Percentiles rank a stretch among this genome's conserved stretches.
These are phyloP conservation scores for Synchiropus splendidus DNA, from an alignment of 2,113 vertebrate species.

Conservation along the genomic window DNA sequence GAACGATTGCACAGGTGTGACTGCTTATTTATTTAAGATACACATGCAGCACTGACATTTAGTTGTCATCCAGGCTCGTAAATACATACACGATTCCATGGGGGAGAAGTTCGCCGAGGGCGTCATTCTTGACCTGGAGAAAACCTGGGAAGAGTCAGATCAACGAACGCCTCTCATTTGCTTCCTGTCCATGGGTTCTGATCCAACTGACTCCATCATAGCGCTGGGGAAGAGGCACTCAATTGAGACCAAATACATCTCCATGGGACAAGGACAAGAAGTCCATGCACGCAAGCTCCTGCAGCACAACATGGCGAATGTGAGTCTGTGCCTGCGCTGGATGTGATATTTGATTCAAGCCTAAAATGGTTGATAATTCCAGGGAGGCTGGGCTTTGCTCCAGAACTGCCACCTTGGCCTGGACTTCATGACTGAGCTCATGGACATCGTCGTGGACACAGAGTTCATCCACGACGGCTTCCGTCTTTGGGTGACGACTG, in stretches of 20 bases:
- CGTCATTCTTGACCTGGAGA: slow-evolving; percentile 74
- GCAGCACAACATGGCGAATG: background rate
- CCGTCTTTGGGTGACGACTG: slow-evolving; percentile 82
- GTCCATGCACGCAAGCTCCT: slow-evolving; percentile 76
- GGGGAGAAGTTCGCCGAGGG: slow-evolving; percentile 74
- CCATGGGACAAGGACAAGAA: slow-evolving; percentile 87
- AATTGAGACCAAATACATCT: slow-evolving; percentile 25
- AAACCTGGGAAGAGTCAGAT: slow-evolving; percentile 80
- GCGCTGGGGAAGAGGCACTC: slow-evolving; percentile 71
- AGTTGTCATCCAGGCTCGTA: slow-evolving; percentile 72
- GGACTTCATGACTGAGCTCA: slow-evolving; percentile 79
- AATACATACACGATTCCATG: slow-evolving; percentile 75
- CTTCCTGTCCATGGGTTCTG: slow-evolving; percentile 85
- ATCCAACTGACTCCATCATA: slow-evolving; percentile 79
- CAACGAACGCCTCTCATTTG: slow-evolving; percentile 77
- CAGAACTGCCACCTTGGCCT: slow-evolving; percentile 86
- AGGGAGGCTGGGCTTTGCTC: slow-evolving; percentile 85
- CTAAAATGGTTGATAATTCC: background rate
- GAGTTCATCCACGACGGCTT: slow-evolving; percentile 67
- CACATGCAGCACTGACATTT: too few species aligned
- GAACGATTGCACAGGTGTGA: slow-evolving; percentile 30
- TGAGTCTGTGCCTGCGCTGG: background rate
- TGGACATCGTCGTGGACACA: slow-evolving; percentile 66
- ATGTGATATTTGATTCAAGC: background rate
- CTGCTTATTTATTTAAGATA: too few species aligned